Evolutionary conservation across 1,140 invertebrate species (phyloP).

Genomic region (Pseudomyrmex cubaensis): DNA sequence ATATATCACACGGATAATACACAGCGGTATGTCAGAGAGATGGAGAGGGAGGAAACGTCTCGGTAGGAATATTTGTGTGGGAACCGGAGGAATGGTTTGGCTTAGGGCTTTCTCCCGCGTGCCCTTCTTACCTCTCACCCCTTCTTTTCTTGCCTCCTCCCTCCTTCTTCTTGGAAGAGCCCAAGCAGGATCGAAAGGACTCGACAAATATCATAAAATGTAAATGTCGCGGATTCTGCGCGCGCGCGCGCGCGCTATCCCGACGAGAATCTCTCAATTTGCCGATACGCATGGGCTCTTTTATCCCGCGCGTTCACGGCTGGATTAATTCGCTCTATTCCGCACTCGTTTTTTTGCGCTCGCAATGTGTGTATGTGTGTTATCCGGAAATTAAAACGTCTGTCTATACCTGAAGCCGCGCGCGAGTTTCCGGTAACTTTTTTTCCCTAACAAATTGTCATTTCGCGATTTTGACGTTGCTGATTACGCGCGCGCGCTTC

Average conservation of each 20-base stretch:
- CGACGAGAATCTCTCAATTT: constrained; percentile 68
- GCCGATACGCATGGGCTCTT: constrained; percentile 61
- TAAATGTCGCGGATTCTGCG: constrained; percentile 68
- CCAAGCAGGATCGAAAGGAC: constrained; percentile 62
- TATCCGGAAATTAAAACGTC: constrained; percentile 65
- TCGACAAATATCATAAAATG: constrained; percentile 76
- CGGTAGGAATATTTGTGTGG: constrained; percentile 76
- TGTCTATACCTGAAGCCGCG: background rate
- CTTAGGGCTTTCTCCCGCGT: constrained; percentile 61
- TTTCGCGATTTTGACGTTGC: too few species aligned
- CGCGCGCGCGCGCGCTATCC: constrained; percentile 32
- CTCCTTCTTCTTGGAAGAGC: background rate
- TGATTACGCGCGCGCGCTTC: too few species aligned
- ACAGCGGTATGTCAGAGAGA: constrained; percentile 61
- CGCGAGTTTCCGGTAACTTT: background rate
- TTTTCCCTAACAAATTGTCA: background rate
- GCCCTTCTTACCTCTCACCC: constrained; percentile 12
- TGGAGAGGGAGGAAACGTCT: constrained; percentile 52
- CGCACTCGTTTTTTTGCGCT: constrained; percentile 39
- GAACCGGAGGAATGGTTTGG: constrained; percentile 69
- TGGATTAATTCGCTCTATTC: constrained; percentile 51
- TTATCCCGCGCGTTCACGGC: constrained; percentile 54
- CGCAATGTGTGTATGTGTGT: background rate
- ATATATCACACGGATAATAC: constrained; percentile 75
- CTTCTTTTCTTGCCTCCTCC: background rate